Base-by-base conservation (phyloP, 2,888 invertebrate genomes). In the Aphrophora alni region DNA sequence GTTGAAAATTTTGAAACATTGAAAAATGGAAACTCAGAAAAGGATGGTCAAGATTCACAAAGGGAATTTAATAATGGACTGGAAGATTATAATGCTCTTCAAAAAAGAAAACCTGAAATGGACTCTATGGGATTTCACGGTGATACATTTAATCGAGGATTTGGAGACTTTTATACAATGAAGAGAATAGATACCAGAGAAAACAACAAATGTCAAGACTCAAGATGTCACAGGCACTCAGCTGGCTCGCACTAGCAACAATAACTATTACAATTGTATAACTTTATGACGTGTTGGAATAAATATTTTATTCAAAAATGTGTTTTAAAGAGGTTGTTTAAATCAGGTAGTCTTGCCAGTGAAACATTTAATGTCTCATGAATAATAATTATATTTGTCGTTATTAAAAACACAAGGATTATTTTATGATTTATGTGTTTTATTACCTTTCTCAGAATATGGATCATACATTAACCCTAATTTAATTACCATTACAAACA, bases 1-100 rank as follows among this genome's bases (percentile, higher is more conserved):
- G 87, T 87, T 75, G 87, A 87, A 8, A 86, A 87, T 71, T 87
- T 87, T 81, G 85, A 85, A 75, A 85, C 86, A 5, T 86, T 87
- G 85, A 86, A 86, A 81, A 86, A 86, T 75, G 71, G 86, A 24
- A 79, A 84, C 10, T 85, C 85, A 10, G 86, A 86, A 38, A 86
- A 85, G 85, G 86, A 85, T 44, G 78, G 85, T n/a, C 83, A 85
- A 38, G 87, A 86, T 17, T 86, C 86, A 69, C 86, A 86, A 77
- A 86, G 86, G 5, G 87, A 87, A 0, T 87, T 87, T 73, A 83
- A 80, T 24, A 78, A 82, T 5, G 85, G 85, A 0, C 84, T 86
- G 21, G 86, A 86, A 2, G 84, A 85, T 24, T 85, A 85, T 81
- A 84, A 83, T 68, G 83, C 84, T 0, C 84, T 86, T 84, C 85